Evolutionary conservation across 2,888 invertebrate species (phyloP).

Genomic region (Chironomus tentans): DNA sequence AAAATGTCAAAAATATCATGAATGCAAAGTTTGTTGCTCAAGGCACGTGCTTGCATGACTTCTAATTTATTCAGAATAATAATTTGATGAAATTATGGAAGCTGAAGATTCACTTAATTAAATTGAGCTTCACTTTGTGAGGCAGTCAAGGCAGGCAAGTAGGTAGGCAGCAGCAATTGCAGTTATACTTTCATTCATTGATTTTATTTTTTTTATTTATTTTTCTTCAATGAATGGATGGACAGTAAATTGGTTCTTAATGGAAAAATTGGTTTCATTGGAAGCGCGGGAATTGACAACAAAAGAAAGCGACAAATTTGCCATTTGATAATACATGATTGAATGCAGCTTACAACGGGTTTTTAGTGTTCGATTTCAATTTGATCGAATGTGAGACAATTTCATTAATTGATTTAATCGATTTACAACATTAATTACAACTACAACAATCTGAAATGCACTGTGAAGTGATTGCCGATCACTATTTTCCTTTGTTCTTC

Average conservation of each 20-base stretch:
- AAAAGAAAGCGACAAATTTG: conserved; percentile 26
- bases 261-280: conserved; percentile 5
- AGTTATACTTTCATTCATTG: too few species aligned
- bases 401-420: conserved; percentile 23
- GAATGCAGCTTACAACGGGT: conserved; percentile 15
- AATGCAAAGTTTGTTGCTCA: not conserved
- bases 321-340: conserved; percentile 17
- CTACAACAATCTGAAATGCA: too few species aligned
- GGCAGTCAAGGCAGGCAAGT: too few species aligned
- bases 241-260: not conserved
- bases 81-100: too few species aligned
- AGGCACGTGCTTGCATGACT: not conserved
- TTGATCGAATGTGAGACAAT: conserved; percentile 1
- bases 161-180: too few species aligned
- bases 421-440: conserved; percentile 17
- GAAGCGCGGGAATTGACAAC: conserved; percentile 8
- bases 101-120: too few species aligned
- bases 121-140: too few species aligned
- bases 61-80: not conserved
- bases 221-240: not conserved
- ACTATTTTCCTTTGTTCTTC: conserved; percentile 9
- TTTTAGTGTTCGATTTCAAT: not conserved
- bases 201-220: not conserved
- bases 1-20: not conserved
- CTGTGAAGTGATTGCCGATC: conserved; percentile 17